These are phyloP conservation scores for Agapornis roseicollis DNA, from an alignment of 2,113 vertebrate genomes.

Conservation along the genomic window DNA sequence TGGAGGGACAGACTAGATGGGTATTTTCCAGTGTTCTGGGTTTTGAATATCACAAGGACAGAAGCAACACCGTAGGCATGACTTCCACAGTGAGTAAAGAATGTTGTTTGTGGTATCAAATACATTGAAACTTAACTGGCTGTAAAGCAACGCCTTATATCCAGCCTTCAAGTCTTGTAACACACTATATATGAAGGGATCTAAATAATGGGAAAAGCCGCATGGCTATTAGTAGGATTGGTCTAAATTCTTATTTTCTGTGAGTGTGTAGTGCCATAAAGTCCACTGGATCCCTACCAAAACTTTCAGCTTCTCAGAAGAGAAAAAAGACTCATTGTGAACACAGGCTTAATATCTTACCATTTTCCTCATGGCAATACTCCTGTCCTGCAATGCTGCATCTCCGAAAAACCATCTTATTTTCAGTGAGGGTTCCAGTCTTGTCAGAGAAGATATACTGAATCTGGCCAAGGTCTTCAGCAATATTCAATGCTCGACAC, in stretches of 20 bases:
- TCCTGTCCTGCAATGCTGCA: constrained; percentile 92
- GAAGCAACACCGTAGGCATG: neutral
- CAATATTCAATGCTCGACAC: constrained; percentile 91
- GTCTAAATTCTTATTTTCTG: neutral
- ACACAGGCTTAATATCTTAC: constrained; percentile 66
- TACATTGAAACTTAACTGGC: neutral
- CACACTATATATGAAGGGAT: neutral
- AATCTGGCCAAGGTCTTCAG: constrained; percentile 93
- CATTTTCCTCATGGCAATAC: constrained; percentile 91
- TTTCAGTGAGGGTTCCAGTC: constrained; percentile 96
- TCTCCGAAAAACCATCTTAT: constrained; percentile 94
- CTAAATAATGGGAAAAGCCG: neutral
- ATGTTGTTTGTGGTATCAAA: neutral
- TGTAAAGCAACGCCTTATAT: neutral
- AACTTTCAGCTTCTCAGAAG: neutral
- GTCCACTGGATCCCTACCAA: neutral
- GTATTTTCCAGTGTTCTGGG: neutral
- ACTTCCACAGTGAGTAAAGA: neutral
- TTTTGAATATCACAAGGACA: neutral
- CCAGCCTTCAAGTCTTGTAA: neutral
- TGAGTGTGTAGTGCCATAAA: neutral
- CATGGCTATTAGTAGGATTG: neutral
- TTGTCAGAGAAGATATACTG: constrained; percentile 96
- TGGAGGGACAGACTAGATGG: neutral
- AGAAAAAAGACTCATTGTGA: neutral